These are phyloP conservation scores for Achatina immaculata DNA, from an alignment of 1,140 invertebrate species.

Conservation along the genomic window DNA sequence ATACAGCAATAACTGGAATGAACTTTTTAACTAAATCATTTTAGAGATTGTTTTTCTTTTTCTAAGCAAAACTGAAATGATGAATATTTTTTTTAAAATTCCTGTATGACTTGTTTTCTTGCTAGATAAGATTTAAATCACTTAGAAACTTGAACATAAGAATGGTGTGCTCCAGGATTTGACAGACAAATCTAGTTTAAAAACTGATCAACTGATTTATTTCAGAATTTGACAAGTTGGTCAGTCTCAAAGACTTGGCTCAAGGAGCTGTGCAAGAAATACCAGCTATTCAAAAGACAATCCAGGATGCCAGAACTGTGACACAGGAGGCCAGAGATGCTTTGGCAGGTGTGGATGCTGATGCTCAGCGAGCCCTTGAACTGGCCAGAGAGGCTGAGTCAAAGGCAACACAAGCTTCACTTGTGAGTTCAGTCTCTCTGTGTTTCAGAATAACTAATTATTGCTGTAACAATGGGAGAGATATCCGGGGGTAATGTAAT, in stretches of 20 bases:
- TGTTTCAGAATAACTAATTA: no score
- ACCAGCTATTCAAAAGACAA: slow-evolving; percentile 76
- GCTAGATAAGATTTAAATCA: no score
- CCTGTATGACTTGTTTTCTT: no score
- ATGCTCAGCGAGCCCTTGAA: slow-evolving; percentile 82
- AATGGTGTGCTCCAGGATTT: no score
- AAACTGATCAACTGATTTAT: slow-evolving; percentile 39
- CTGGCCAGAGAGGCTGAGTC: slow-evolving; percentile 84
- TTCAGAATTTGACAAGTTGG: slow-evolving; percentile 89
- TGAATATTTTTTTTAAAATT: no score
- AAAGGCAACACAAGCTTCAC: slow-evolving; percentile 80
- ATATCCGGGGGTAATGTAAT: background rate
- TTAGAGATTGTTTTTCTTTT: no score
- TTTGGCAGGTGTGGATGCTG: slow-evolving; percentile 80
- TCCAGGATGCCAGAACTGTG: slow-evolving; percentile 77
- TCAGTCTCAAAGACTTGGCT: slow-evolving; percentile 82
- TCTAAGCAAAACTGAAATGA: no score
- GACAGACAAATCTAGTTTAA: no score
- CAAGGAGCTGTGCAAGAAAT: slow-evolving; percentile 78
- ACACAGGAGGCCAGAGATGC: slow-evolving; percentile 74
- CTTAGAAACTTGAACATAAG: no score
- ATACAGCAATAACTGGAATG: no score
- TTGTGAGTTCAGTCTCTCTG: slow-evolving; percentile 72
- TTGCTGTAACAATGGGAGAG: background rate
- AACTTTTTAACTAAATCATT: no score